Evolutionary conservation across 2,888 invertebrate genomes (phyloP).

Genomic region (Chaitophorus viminalis): DNA sequence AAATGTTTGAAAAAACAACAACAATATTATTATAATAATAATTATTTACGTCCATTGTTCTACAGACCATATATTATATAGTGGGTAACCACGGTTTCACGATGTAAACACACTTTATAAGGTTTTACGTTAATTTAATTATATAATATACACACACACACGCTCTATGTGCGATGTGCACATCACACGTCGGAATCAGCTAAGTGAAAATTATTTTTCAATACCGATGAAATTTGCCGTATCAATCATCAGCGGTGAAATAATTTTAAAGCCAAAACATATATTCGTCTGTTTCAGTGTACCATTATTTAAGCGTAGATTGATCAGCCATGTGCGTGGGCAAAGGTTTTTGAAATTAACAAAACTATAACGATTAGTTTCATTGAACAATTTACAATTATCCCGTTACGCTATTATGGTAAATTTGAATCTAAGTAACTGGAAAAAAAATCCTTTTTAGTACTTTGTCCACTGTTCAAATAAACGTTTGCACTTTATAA

Average conservation of each 20-base stretch:
- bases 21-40: no score
- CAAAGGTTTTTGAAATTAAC: conserved; percentile 3
- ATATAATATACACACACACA: no score
- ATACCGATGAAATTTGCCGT: not conserved
- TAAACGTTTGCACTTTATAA: no score
- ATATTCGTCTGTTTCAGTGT: no score
- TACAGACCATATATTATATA: no score
- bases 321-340: not conserved
- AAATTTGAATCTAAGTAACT: not conserved
- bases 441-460: not conserved
- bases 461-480: no score
- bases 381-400: not conserved
- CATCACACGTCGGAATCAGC: not conserved
- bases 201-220: conserved; percentile 6
- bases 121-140: not conserved
- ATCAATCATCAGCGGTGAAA: not conserved
- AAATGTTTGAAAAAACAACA: no score
- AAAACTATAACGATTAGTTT: not conserved
- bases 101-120: not conserved
- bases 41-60: not conserved
- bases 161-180: not conserved
- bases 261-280: not conserved
- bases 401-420: not conserved
- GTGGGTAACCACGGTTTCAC: not conserved
- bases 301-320: not conserved